A percentile compares a stretch with the other conserved stretches of the same genome.
Evolutionary conservation across 2,888 invertebrate genomes (phyloP).

Genomic region (Chloroclystis v-ata): DNA sequence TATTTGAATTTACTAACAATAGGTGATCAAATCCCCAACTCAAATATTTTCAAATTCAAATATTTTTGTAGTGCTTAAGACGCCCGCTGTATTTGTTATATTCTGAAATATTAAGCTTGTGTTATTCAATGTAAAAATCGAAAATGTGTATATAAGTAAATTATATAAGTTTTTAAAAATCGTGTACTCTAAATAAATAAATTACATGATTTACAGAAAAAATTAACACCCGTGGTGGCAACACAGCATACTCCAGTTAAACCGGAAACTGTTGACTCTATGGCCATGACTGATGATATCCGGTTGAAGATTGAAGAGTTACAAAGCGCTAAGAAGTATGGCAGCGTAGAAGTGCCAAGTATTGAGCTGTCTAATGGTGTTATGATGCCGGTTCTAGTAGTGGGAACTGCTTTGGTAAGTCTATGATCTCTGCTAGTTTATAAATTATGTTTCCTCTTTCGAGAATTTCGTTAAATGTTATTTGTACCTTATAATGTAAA

Average conservation of each 20-base stretch:
- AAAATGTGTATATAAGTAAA: too few relatives aligned
- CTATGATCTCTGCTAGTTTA: neutral
- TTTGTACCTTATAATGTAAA: too few relatives aligned
- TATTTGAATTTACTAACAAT: too few relatives aligned
- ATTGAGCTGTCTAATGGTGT: constrained; percentile 41
- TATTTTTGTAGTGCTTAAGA: too few relatives aligned
- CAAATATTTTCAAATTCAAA: too few relatives aligned
- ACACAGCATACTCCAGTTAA: constrained; percentile 12
- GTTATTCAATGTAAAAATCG: too few relatives aligned
- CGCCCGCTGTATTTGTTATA: too few relatives aligned
- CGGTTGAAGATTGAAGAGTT: constrained; percentile 42
- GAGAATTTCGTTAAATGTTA: too few relatives aligned
- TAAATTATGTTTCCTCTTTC: neutral
- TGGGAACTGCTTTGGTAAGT: constrained; percentile 64
- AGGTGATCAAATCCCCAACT: too few relatives aligned
- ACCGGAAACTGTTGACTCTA: neutral
- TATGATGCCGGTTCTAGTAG: constrained; percentile 48
- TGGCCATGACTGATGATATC: constrained; percentile 27
- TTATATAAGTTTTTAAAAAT: too few relatives aligned
- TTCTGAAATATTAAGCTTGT: too few relatives aligned
- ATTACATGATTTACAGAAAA: constrained; percentile 33
- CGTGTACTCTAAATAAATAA: too few relatives aligned
- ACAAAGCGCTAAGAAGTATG: constrained; percentile 39
- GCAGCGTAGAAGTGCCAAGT: constrained; percentile 34
- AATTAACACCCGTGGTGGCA: constrained; percentile 28